Conservation (phyloP, 2,888 invertebrate species). For the Spisula subtruncata region DNA sequence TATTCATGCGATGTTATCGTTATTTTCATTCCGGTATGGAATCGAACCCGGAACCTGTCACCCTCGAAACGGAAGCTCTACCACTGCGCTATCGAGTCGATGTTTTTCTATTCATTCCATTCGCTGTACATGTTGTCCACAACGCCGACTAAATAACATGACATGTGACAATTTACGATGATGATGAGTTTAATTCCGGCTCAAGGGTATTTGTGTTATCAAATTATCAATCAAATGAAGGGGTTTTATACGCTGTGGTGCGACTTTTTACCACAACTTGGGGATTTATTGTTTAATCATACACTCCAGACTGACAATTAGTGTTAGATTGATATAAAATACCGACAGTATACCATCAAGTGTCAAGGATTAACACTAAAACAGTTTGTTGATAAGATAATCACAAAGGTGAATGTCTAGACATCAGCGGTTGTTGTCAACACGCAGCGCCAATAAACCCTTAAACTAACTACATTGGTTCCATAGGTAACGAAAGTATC, state of each 20-base stretch:
- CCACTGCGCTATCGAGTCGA: too few species aligned
- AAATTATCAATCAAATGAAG: not conserved
- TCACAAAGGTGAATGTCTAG: not conserved
- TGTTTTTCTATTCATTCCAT: too few species aligned
- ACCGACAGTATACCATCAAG: not conserved
- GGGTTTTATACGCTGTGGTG: not conserved
- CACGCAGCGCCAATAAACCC: not conserved
- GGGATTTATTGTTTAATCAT: not conserved
- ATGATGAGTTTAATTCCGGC: too few species aligned
- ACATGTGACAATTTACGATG: too few species aligned
- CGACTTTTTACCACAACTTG: not conserved
- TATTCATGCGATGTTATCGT: too few species aligned
- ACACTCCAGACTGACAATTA: not conserved
- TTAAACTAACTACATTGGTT: not conserved
- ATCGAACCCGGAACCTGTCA: too few species aligned
- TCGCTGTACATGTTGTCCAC: too few species aligned
- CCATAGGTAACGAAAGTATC: too few species aligned
- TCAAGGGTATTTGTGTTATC: not conserved
- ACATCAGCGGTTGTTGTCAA: not conserved
- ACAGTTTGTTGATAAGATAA: constrained; percentile 8
- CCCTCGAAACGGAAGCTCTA: too few species aligned
- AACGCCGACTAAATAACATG: too few species aligned
- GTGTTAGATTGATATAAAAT: constrained; percentile 1
- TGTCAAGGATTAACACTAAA: not conserved
- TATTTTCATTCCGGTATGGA: too few species aligned